Base-by-base conservation (phyloP, 2,888 invertebrate species). In the Drosophila kambysellisi region DNA sequence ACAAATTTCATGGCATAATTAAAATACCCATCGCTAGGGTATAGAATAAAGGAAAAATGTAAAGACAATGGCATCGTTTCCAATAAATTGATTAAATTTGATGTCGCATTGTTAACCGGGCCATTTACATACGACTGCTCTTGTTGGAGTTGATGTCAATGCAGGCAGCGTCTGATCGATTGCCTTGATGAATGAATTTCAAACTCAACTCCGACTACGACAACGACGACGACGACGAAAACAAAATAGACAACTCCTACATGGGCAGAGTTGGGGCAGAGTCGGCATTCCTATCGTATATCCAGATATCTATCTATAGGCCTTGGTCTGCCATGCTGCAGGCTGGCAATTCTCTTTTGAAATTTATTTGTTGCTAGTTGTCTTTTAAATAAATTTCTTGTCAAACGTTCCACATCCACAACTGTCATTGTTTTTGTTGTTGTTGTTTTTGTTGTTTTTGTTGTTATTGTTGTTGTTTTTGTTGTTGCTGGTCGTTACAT, bases 341-440 rank as follows among this genome's bases (percentile, higher is more conserved):
- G 6, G 71, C 71, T 62, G 70, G 65, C 78, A 70, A 81, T 81
- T 70, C 67, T 77, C 67, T 70, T 57, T 51, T 11, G 58, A 84
- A 87, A 89, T 87, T 91, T 88, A 89, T 89, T 90, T 89, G 81
- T 91, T 84, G 76, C 87, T 75, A 82, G 90, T 90, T 91, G 91
- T 88, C 90, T 82, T 91, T 91, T 85, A 78, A 90, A 87, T 88
- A 89, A 89, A 89, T 85, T 88, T 87, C 83, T 82, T 91, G 91
- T 90, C 90, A 89, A 89, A 81, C 63, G 81, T 79, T 82, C 32
- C 25, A 29, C 25, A 46, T 46, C 46, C 15, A 46, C 46, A 25
- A 46, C 46, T 25, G 29, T 46, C 41, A 50, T 56, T 62, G 48
- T 64, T 39, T 20, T 41, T 52, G 66, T 56, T 65, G 62, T 52